Evolutionary conservation across 1,140 invertebrate species (phyloP), one percentile per base, ranked within the genome.

Genomic region (Ephestia elutella): DNA sequence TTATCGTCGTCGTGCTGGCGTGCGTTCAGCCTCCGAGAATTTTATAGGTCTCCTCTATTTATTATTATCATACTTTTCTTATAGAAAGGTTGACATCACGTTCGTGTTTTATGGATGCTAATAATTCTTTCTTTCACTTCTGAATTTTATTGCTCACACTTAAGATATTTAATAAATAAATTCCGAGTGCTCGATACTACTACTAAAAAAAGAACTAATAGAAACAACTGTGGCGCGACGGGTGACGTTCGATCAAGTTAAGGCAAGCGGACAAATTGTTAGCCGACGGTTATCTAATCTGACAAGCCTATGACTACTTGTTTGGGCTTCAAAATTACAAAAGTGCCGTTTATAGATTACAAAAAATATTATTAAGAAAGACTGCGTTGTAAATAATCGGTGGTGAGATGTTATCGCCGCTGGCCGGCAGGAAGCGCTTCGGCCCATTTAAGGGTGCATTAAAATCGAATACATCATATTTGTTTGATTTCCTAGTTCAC

Each of bases 381-480:
- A 63, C 66, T 68, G 65, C 67, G 63, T 77, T 74, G 73, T 82
- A 82, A 86, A 87, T 83, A 79, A 78, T 71, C 68, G 70, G 71
- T 70, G 70, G 75, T 57, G 76, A 73, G 85, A 86, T 88, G 77
- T 72, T 86, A 88, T 88, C 86, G 74, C 66, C 60, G 20, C 15
- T 55, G 77, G 69, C 71, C 70, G 80, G 80, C 82, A 84, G 84
- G 86, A 87, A 88, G 76, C 82, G 78, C 78, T 83, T 82, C 77
- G 70, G 70, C 78, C 82, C 81, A 86, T 88, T 88, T 88, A 88
- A 78, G 86, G 86, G 82, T 88, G 82, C 82, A 88, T 88, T 87
- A 88, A 88, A 88, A 87, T 86, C 82, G 78, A 82, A 88, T 88
- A 88, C 86, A 88, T 88, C 86, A 88, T 86, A 86, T 88, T 88